phyloP scores from a whole-genome alignment of 2,888 invertebrate species.

The Aproaerema taeniolella region DNA sequence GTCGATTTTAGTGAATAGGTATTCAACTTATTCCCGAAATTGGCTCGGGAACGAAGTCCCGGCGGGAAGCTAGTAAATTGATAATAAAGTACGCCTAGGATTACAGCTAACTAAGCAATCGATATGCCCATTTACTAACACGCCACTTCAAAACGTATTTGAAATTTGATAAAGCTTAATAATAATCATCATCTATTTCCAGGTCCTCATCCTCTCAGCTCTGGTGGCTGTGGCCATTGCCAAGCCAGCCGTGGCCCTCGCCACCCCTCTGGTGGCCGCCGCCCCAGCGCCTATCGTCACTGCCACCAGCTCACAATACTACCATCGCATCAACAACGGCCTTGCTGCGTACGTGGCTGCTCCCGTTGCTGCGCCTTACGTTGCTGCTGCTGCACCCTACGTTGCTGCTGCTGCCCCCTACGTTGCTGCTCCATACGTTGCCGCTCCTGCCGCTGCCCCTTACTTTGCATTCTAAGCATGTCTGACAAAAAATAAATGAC shows the following conservation, averaged over 20 bases:
- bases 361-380: conserved; percentile 49
- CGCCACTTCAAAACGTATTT: too few species aligned
- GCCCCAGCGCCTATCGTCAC: conserved; percentile 76
- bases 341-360: conserved; percentile 63
- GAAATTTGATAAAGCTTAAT: too few species aligned
- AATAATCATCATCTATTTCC: conserved; percentile 25
- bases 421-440: conserved; percentile 30
- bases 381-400: conserved; percentile 41
- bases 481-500: conserved; percentile 2
- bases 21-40: too few species aligned
- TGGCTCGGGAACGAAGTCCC: too few species aligned
- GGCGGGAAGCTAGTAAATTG: too few species aligned
- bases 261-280: conserved; percentile 44
- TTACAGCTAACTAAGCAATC: too few species aligned
- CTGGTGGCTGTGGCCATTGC: conserved; percentile 53
- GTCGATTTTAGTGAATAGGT: too few species aligned
- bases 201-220: conserved; percentile 55
- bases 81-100: too few species aligned
- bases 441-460: conserved; percentile 30
- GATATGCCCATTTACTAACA: too few species aligned
- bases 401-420: conserved; percentile 30
- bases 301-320: conserved; percentile 82
- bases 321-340: conserved; percentile 80
- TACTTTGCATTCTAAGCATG: conserved; percentile 32
- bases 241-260: conserved; percentile 45